Evolutionary conservation across 2,797 vertebrate genomes (phyloP), one percentile per base, ranked within the genome.

Genomic region (Galaxias olidus): DNA sequence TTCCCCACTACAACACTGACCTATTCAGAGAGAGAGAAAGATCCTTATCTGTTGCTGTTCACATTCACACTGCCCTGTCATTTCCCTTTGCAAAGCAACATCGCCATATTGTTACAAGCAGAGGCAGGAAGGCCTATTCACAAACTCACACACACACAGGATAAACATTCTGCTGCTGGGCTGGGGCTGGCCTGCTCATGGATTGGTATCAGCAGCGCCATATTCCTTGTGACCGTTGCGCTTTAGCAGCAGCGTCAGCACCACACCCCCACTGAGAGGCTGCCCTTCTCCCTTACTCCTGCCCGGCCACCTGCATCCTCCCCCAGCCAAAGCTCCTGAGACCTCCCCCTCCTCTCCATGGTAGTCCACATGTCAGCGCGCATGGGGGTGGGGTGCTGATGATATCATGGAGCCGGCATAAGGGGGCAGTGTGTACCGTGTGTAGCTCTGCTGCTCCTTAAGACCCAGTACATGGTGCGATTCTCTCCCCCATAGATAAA

Each of bases 201-300:
- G 75, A 84, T 76, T 72, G 59, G 50, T 80, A 80, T 82, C 14
- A 73, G 69, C 84, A 73, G 76, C 70, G 75, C 69, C 74, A 81
- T 79, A 80, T 86, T 83, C 63, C 20, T 56, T 69, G 8, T 79
- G 71, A 78, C 73, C 65, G 66, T 73, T 71, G 61, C 68, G 77
- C 59, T 75, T 82, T 42, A 65, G 45, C 64, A 70, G 76, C 73
- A 80, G 66, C 1, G 51, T 51, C 52, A 64, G 43, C 52, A 65
- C 75, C 53, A 73, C 43, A 61, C 53, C 79, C 68, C 76, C 71
- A 69, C 63, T 68, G 67, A 75, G 65, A 73, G 69, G 66, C 56
- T 86, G 84, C 84, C 86, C 85, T 87, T 87, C 86, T 73, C 70
- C 77, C 63, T 72, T 74, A 75, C 64, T 63, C 65, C 59, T 66